Evolutionary conservation across 2,113 vertebrate species (phyloP).

Genomic region (Proteles cristata): DNA sequence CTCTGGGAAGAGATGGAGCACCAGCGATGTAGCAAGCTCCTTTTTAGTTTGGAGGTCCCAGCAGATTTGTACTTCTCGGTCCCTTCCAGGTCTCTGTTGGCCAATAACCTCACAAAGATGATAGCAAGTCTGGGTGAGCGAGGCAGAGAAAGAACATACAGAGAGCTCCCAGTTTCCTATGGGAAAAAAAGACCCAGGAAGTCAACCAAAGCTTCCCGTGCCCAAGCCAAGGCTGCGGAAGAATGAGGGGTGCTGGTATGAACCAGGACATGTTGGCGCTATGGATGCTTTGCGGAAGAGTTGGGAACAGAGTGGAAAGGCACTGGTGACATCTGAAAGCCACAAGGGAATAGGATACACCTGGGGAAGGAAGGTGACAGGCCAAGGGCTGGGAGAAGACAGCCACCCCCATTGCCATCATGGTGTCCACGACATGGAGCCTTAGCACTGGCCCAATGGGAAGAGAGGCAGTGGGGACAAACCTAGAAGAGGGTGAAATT

Average conservation of each 20-base stretch:
- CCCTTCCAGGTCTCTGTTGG: not conserved
- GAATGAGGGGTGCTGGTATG: not conserved
- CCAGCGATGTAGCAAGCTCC: not conserved
- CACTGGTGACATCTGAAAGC: not conserved
- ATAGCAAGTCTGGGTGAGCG: not conserved
- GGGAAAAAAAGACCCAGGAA: not conserved
- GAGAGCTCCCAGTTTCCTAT: not conserved
- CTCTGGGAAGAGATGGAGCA: not conserved
- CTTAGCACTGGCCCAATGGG: fast-evolving
- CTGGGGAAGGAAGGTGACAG: not conserved
- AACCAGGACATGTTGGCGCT: not conserved
- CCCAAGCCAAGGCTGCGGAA: not conserved
- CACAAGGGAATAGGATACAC: not conserved
- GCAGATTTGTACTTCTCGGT: not conserved
- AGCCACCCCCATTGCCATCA: fast-evolving
- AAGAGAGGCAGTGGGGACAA: not conserved
- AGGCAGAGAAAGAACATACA: not conserved
- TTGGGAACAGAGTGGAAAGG: too few species aligned
- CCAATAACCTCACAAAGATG: not conserved
- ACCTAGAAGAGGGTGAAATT: not conserved
- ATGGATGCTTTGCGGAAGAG: not conserved
- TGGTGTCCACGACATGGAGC: fast-evolving
- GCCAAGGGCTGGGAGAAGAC: not conserved
- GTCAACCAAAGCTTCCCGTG: not conserved
- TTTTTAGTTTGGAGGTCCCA: not conserved